Base-by-base conservation (phyloP, 2,113 vertebrate genomes). In the Acrocephalus kingi region DNA sequence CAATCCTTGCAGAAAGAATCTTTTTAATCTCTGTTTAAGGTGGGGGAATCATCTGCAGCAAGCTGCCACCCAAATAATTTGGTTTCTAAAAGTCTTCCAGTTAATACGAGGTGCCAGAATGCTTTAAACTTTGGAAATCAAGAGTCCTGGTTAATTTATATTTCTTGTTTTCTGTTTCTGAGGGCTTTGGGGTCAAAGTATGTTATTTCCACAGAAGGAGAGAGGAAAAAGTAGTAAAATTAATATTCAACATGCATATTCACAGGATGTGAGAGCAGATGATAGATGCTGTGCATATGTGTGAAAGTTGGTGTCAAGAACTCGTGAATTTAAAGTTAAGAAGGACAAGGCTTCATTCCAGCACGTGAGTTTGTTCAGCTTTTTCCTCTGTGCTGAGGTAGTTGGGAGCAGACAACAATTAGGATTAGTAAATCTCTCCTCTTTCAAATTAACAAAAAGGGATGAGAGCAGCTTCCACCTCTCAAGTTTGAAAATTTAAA, bases 241-340 rank as follows among this genome's bases (percentile, higher is more conserved):
- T 89, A 96, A 84, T 90, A 67, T 74, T 89, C n/a, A 35, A 4
- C 67, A 30, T 22, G 10, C 14, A 18, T 92, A 77, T 90, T 96
- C 85, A 43, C 77, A 67, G 55, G 64, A 76, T 92, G 84, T 91
- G 87, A 76, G 85, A 93, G 89, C 13, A 80, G n/a, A 68, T 3
- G 7, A 35, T 75, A 67, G 52, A 87, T 87, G 51, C 63, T 85
- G 8, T 6, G 4, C 25, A 13, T 21, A 2, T 41, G 31, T 73
- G 76, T 87, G 90, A 95, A 22, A 92, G 35, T 13, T 90, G 39
- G 21, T 93, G 49, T 96, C 90, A 94, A 75, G 90, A 75, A 94
- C 78, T 62, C 10, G 17, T 86, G 81, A 93, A 92, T 92, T 96
- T 95, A 89, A 96, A 85, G 66, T 92, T 85, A 13, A 73, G 66